These are phyloP conservation scores for Arrhopalites spinosus DNA, from an alignment of 2,888 invertebrate species.

Conservation along the genomic window DNA sequence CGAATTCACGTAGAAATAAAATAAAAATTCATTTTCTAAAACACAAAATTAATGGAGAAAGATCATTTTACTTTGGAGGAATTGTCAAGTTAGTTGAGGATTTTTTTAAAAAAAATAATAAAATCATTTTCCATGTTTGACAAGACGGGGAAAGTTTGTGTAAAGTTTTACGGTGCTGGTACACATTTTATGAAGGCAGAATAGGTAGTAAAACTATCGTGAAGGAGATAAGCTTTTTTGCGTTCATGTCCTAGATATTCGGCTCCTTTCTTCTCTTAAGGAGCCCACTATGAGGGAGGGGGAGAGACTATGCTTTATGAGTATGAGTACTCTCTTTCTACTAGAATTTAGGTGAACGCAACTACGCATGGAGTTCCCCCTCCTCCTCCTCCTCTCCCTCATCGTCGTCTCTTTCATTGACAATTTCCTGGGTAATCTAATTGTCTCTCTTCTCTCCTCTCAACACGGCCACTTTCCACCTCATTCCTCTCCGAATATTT, in stretches of 20 bases:
- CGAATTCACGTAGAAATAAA: no score
- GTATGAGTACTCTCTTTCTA: background rate
- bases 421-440: background rate
- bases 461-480: background rate
- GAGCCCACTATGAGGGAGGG: background rate
- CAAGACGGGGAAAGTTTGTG: no score
- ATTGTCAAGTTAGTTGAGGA: no score
- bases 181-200: background rate
- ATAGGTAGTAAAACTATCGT: conserved; percentile 1
- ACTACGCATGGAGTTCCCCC: conserved; percentile 8
- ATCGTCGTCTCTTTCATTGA: conserved; percentile 22
- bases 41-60: no score
- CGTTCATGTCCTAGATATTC: no score
- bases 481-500: background rate
- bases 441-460: background rate
- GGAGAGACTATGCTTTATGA: background rate
- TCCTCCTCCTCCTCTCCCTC: no score
- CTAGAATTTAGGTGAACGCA: conserved; percentile 3
- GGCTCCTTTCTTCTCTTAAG: no score
- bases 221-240: background rate
- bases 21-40: no score
- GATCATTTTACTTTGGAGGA: no score
- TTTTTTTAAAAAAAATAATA: no score
- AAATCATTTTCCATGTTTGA: no score
- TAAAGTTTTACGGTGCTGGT: background rate